Base-by-base conservation (phyloP, 92 coral and sea anemone species). In the Phenganax stokvisi region DNA sequence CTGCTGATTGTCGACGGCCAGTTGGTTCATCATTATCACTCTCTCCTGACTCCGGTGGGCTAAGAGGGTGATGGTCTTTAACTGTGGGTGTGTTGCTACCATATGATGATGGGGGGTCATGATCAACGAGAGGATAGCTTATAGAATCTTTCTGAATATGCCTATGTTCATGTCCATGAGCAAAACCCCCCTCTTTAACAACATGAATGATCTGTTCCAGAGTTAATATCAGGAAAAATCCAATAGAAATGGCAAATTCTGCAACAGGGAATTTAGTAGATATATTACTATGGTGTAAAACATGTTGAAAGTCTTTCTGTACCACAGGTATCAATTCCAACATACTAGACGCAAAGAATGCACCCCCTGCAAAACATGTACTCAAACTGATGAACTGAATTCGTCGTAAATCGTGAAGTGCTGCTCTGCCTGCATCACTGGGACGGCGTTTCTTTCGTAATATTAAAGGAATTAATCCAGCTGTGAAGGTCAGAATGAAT, bases 281-380 rank as follows among this genome's bases (percentile, higher is more conserved):
- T 60, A 92, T 80, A 0, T 81, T 64, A 13, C 76, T 80, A 67
- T 81, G 80, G 16, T 68, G 56, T 47, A 93, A 93, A 5, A 89
- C 91, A 13, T 78, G 82, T 51, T 82, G 16, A 64, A 90, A 96
- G 85, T 96, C 89, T 47, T 87, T 92, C 75, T 86, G 71, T 55
- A 96, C 87, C 91, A 89, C 90, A 51, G 99, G 99, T 16, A 96
- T 77, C 74, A 96, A 80, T 75, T 96, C 99, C 2, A 96, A 88
- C 75, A 96, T 73, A 59, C 96, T 90, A 3, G 99, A 92, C 8
- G 97, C 99, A 66, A 96, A 87, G 79, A 96, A 96, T 12, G 91
- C 97, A 16, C 99, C 99, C 2, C 97, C 99, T 8, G 99, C 99
- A 73, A 96, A 96, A 80, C 99, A 96, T 69, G 91, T 96, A 31